A percentile compares a stretch with the other conserved stretches of the same genome.
These are phyloP conservation scores for Sycobia sp. DNA, from an alignment of 1,140 invertebrate genomes.

Conservation along the genomic window DNA sequence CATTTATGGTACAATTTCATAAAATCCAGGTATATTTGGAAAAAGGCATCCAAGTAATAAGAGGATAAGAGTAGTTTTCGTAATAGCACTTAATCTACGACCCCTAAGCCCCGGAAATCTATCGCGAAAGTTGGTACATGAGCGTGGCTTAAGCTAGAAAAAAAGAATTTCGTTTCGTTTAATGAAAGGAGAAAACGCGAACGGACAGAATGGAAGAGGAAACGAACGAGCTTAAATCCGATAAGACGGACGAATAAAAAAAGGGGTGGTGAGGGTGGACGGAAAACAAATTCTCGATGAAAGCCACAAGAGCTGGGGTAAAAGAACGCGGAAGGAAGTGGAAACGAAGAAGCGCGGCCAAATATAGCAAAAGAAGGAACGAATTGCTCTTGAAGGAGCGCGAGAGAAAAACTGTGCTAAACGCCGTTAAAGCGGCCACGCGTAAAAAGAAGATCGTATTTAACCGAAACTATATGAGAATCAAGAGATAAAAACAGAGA, in stretches of 20 bases:
- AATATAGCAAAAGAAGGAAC: not conserved
- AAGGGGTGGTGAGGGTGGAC: not conserved
- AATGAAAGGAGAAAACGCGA: not conserved
- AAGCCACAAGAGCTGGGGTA: too few species aligned
- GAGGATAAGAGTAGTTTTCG: too few species aligned
- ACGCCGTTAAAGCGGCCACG: constrained; percentile 1
- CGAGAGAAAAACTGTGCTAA: constrained; percentile 15
- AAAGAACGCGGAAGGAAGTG: too few species aligned
- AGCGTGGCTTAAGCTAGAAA: too few species aligned
- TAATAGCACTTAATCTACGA: too few species aligned
- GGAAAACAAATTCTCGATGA: not conserved
- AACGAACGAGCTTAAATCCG: not conserved
- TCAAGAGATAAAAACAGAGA: constrained; percentile 23
- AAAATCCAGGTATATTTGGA: too few species aligned
- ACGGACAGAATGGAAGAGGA: not conserved
- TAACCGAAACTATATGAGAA: not conserved
- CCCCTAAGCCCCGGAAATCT: too few species aligned
- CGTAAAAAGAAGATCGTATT: constrained; percentile 17
- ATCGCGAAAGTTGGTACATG: too few species aligned
- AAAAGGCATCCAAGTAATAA: too few species aligned
- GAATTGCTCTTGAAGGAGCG: constrained; percentile 3
- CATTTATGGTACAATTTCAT: too few species aligned
- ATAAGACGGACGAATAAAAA: not conserved
- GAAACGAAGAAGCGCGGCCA: not conserved
- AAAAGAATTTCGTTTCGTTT: too few species aligned